phyloP scores from a whole-genome alignment of 2,888 invertebrate species.

The Perizoma affinitatum region DNA sequence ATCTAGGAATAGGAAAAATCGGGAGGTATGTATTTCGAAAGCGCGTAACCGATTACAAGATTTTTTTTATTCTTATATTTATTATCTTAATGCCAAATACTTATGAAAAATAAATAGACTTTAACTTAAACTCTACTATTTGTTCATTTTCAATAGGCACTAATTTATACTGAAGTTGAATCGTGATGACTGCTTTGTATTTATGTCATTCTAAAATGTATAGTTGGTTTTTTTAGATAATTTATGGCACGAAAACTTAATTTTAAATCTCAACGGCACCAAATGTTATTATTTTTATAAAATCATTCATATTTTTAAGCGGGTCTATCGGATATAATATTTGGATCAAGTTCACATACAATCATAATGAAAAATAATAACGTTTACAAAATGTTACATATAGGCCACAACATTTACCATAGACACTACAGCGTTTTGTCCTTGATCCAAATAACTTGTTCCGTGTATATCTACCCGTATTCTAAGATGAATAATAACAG shows the following conservation, averaged over 20 bases:
- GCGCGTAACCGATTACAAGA: constrained; percentile 44
- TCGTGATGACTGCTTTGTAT: constrained; percentile 18
- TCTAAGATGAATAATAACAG: constrained; percentile 22
- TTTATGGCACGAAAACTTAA: constrained; percentile 68
- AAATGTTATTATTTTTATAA: constrained; percentile 43
- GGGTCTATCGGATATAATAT: constrained; percentile 31
- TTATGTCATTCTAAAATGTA: constrained; percentile 26
- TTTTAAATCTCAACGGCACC: constrained; percentile 49
- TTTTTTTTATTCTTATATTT: constrained; percentile 27
- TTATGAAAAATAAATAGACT: constrained; percentile 42
- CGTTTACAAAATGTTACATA: constrained; percentile 25
- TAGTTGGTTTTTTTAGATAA: constrained; percentile 37
- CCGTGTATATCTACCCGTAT: constrained; percentile 18
- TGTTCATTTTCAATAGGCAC: constrained; percentile 47
- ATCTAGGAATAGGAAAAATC: constrained; percentile 30
- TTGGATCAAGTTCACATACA: constrained; percentile 33
- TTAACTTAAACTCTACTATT: constrained; percentile 40
- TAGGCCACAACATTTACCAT: too few relatives aligned
- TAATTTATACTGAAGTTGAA: constrained; percentile 34
- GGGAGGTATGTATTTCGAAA: constrained; percentile 38
- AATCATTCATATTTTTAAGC: constrained; percentile 40
- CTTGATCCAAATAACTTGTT: constrained; percentile 33
- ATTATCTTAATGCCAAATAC: constrained; percentile 42
- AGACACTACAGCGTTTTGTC: constrained; percentile 1
- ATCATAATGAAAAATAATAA: constrained; percentile 41